Base-by-base conservation (phyloP, 2,113 vertebrate genomes). In the Rattus norvegicus region DNA sequence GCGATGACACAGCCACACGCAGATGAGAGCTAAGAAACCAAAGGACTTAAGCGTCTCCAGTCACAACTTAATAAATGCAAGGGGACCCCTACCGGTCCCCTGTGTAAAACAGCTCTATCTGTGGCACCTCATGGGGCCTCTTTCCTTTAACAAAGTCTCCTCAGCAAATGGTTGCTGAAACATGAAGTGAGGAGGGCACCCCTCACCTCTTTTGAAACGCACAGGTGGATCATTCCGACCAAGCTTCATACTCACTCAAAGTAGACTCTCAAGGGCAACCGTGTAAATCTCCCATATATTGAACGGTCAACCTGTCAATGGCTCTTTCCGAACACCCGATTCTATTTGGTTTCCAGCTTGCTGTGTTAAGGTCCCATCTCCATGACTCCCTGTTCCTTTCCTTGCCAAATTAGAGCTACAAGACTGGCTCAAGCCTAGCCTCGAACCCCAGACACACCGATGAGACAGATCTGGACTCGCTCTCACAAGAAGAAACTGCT, bases 331-430 rank as follows among this genome's bases (percentile, higher is more conserved):
- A 39, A 83, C 73, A 1, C 11, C 81, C 0, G 1, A 49, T n/a
- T 79, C 19, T 59, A 52, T 17, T 43, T 77, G 63, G 73, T 19
- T 28, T 61, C 76, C 56, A 6, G 43, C 54, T 88, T 63, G 22
- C 43, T 39, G 26, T 7, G 1, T 39, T 49, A 75, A 33, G 61
- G 73, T 17, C 59, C 22, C n/a, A 22, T 0, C 49, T 6, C 14
- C 33, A 26, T 16, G 33, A 52, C 47, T 81, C 11, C 16, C 70
- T 19, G 3, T 33, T 61, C 36, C 36, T 2, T 2, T 67, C 36
- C 4, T 2, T 24, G 14, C 20, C 0, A 0, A 43, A 47, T 24
- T 30, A 47, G 70, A 16, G 61, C 63, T 33, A 11, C 13, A 14
- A n/a, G 22, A n/a, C 7, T 17, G 54, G 61, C 63, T 70, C 65